phyloP scores from a whole-genome alignment of 2,888 invertebrate genomes.

The Megastigmus dorsalis region DNA sequence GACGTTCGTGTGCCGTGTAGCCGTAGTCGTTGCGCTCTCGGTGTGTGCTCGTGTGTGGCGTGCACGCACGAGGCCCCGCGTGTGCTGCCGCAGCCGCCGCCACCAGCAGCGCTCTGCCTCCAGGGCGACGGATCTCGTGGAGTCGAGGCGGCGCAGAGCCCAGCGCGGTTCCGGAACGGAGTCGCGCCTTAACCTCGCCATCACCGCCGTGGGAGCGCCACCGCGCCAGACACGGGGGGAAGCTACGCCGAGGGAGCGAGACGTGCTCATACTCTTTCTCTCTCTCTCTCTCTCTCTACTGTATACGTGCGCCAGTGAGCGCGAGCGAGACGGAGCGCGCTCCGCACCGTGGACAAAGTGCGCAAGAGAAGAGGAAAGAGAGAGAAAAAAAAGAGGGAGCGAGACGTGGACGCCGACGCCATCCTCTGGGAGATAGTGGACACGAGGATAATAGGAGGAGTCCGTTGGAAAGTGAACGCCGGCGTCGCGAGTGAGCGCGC shows the following conservation, averaged over 20 bases:
- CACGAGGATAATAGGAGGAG: background rate
- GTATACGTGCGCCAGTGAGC: no score
- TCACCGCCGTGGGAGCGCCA: background rate
- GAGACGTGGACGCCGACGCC: background rate
- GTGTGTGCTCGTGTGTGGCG: conserved; percentile 58
- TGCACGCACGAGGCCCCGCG: conserved; percentile 20
- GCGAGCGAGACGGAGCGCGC: no score
- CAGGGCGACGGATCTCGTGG: no score
- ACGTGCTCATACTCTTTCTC: no score
- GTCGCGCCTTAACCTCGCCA: conserved; percentile 23
- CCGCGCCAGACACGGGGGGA: conserved; percentile 4
- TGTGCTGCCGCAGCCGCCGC: background rate
- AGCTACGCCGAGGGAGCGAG: background rate
- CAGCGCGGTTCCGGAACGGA: background rate
- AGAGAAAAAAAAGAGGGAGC: background rate
- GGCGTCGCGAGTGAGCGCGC: conserved; percentile 9
- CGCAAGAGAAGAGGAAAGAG: background rate
- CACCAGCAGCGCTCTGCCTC: no score
- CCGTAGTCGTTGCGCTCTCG: no score
- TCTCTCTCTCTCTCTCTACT: no score
- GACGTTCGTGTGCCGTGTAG: background rate
- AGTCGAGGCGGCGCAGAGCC: no score
- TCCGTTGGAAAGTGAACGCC: no score
- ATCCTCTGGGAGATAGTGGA: background rate
- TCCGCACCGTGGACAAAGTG: background rate